These are phyloP conservation scores for Eumacrocentrus americanus DNA, from an alignment of 2,888 invertebrate genomes.

Conservation along the genomic window DNA sequence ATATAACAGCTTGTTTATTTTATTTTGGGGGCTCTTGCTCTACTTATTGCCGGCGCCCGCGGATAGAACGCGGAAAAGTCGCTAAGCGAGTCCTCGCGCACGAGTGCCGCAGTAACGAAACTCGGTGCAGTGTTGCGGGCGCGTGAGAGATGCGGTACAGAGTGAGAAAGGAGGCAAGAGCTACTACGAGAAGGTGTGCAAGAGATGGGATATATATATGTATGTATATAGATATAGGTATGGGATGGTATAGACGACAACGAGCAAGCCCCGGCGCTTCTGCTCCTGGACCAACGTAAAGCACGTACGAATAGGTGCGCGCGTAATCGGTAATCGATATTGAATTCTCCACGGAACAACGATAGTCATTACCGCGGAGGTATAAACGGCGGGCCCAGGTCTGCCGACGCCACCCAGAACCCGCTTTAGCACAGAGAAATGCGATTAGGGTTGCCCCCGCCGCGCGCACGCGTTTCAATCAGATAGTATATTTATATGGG, in stretches of 20 bases:
- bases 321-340: conserved; percentile 43
- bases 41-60: conserved; percentile 28
- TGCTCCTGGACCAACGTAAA: conserved; percentile 23
- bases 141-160: background rate
- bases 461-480: conserved; percentile 25
- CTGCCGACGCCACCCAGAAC: conserved; percentile 18
- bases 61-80: conserved; percentile 37
- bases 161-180: background rate
- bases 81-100: conserved; percentile 34
- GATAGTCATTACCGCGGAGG: conserved; percentile 39
- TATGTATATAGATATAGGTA: background rate
- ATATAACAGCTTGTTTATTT: conserved; percentile 38
- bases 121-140: conserved; percentile 19
- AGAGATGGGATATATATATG: background rate
- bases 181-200: background rate
- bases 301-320: conserved; percentile 37
- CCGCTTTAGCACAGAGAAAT: conserved; percentile 20
- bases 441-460: conserved; percentile 23
- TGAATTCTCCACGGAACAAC: conserved; percentile 41
- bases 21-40: conserved; percentile 29
- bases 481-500: conserved; percentile 22
- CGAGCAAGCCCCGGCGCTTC: conserved; percentile 8
- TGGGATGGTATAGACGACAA: background rate
- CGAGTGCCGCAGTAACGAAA: conserved; percentile 28
- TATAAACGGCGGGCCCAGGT: conserved; percentile 24